These are phyloP conservation scores for Pleuronectes platessa DNA, from an alignment of 2,113 vertebrate species.

Conservation along the genomic window DNA sequence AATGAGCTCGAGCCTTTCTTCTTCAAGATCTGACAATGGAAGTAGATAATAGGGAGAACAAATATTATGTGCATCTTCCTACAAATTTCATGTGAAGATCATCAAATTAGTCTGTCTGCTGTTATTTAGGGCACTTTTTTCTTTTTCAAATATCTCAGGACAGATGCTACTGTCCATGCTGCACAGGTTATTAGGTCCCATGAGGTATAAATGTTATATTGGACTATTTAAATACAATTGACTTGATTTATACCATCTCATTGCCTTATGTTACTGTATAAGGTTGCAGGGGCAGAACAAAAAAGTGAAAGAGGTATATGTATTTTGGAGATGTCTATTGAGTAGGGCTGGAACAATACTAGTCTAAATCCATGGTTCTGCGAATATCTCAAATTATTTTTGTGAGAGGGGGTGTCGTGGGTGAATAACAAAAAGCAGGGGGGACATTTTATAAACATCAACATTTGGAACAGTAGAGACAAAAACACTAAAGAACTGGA, in stretches of 20 bases:
- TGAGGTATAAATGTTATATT: neutral
- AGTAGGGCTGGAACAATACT: no score
- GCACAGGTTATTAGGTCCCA: no score
- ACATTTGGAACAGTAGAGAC: no score
- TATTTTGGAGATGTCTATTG: no score
- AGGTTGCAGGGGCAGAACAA: constrained; percentile 33
- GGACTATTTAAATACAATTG: constrained; percentile 1
- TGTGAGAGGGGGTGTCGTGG: no score
- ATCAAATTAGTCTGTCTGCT: neutral
- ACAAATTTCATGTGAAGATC: neutral
- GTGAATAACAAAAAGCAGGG: no score
- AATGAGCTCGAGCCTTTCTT: constrained; percentile 92
- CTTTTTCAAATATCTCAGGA: neutral
- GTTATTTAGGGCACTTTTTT: no score
- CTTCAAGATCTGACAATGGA: constrained; percentile 85
- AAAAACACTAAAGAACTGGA: no score
- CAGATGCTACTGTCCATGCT: no score
- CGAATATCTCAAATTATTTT: neutral
- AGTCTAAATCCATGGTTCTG: no score
- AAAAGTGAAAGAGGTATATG: neutral
- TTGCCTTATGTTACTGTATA: constrained; percentile 1
- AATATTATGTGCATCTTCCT: neutral
- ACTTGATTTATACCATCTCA: constrained; percentile 24
- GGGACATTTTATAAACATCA: no score
- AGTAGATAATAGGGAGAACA: neutral